Base-by-base conservation (phyloP, 2,797 vertebrate species). In the Alosa sapidissima region DNA sequence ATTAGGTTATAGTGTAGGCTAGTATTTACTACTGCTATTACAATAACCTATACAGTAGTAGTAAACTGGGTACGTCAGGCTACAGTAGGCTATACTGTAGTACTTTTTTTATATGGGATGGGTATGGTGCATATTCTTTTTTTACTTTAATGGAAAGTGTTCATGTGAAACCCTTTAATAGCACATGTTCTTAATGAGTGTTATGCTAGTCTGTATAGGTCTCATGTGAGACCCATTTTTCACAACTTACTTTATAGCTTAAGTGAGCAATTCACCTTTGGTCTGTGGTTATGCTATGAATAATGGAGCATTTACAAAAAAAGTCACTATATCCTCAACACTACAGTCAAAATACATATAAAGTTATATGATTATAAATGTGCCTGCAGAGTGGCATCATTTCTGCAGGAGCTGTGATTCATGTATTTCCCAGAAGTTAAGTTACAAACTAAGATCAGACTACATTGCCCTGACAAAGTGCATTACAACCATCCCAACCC, bases 371-470 rank as follows among this genome's bases (percentile, higher is more conserved):
- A 33, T 75, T 75, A 14, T 45, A 1, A 75, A 19, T 75, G 36
- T 75, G 68, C 16, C 68, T 45, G 36, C 13, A 10, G 28, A 19
- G 68, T 45, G 36, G 36, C 68, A 75, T 75, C 14, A 75, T 75
- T 41, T 75, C 11, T 14, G 3, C 51, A 52, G 13, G 51, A 52
- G 13, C 14, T 13, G 62, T 72, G 68, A 45, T 75, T 75, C 14
- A 75, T 75, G 36, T 11, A 75, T 75, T 75, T 75, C 33, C 68
- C 68, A 75, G 68, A 62, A 62, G 21, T n/a, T n/a, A 62, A 75
- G 68, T 75, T 75, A 75, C 36, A 45, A 36, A 75, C 36, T 68
- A 68, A 14, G 36, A 75, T 19, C 11, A 24, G 65, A 3, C 28
- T 33, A 72, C 13, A 11, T 16, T 16, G 13, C 36, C 4, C 68